Base-by-base conservation (phyloP, 2,888 invertebrate genomes). In the Amphipoea oculea region DNA sequence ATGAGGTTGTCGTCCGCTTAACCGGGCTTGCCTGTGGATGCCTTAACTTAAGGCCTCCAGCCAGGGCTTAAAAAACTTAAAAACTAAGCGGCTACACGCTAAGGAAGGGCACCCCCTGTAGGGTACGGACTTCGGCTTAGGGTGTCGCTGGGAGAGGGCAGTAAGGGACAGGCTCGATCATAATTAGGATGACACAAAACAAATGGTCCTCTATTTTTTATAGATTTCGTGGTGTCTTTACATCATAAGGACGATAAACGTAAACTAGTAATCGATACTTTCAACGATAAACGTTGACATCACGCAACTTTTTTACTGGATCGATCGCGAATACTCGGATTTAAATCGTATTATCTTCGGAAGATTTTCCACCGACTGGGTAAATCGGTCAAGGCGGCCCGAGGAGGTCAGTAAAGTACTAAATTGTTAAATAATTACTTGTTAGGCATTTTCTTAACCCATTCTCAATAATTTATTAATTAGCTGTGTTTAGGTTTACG, bases 321-420 rank as follows among this genome's bases (percentile, higher is more conserved):
- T 63, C n/a, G 51, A 62, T 80, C 65, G 54, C 20, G 7, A 79
- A 78, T 75, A 29, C 75, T 87, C 72, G n/a, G 70, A 75, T 83
- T 42, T 78, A 79, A 85, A 87, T 76, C 78, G 78, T 79, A 79
- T 81, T 84, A 87, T 82, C 85, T 89, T 91, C 88, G 83, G 90
- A 91, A 91, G 92, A 92, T 92, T 94, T 94, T 92, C 91, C 92
- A 92, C 88, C 86, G 89, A 90, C 84, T 91, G 87, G 85, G 79
- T 91, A 95, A 94, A 87, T 91, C 91, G 95, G 95, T 90, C 96
- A 96, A 95, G 95, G 95, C 74, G 78, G 60, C 9, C 73, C 78
- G 71, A 85, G 91, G 86, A 93, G 94, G 93, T 92, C 93, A 89
- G 82, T 83, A 76, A 85, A 90, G 86, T 86, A 88, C 76, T 88